A percentile compares a stretch with the other conserved stretches of the same genome.
Conservation (phyloP, 1,140 invertebrate species). For the Caligus rogercresseyi region DNA sequence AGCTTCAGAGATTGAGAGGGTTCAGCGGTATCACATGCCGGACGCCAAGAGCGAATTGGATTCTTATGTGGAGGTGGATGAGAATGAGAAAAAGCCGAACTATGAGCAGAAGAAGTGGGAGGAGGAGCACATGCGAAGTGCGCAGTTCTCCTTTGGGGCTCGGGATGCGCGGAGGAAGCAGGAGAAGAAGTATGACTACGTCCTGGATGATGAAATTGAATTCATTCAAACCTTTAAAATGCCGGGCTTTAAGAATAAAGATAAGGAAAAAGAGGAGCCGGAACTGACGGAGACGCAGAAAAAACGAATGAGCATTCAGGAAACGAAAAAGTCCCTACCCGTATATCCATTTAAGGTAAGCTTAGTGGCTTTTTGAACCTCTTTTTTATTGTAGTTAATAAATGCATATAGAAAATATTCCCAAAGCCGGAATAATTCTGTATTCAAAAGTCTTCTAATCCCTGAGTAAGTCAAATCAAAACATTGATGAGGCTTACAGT, state of each 20-base stretch:
- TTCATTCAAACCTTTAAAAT: constrained; percentile 85
- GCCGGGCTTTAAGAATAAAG: constrained; percentile 49
- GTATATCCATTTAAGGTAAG: constrained; percentile 82
- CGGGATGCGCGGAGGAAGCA: constrained; percentile 49
- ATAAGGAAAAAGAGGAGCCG: constrained; percentile 30
- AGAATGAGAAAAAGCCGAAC: constrained; percentile 60
- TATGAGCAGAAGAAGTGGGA: constrained; percentile 97
- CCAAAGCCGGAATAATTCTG: no score
- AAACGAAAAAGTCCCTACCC: constrained; percentile 79
- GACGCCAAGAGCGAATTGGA: constrained; percentile 30
- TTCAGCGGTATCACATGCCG: constrained; percentile 85
- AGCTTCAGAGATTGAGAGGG: constrained; percentile 74
- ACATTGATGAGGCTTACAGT: no score
- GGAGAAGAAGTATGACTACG: constrained; percentile 71
- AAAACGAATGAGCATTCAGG: constrained; percentile 65
- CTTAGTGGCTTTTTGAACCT: no score
- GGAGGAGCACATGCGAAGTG: constrained; percentile 86
- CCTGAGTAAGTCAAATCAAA: no score
- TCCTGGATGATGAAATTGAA: constrained; percentile 90
- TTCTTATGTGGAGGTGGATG: constrained; percentile 66
- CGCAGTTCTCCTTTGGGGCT: constrained; percentile 77
- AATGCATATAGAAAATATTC: no score
- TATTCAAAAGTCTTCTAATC: no score
- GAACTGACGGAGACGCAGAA: constrained; percentile 47
- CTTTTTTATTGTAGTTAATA: no score